A percentile compares a stretch with the other conserved stretches of the same genome.
phyloP scores from a whole-genome alignment of 2,888 invertebrate genomes.

The Calameuta pallipes region DNA sequence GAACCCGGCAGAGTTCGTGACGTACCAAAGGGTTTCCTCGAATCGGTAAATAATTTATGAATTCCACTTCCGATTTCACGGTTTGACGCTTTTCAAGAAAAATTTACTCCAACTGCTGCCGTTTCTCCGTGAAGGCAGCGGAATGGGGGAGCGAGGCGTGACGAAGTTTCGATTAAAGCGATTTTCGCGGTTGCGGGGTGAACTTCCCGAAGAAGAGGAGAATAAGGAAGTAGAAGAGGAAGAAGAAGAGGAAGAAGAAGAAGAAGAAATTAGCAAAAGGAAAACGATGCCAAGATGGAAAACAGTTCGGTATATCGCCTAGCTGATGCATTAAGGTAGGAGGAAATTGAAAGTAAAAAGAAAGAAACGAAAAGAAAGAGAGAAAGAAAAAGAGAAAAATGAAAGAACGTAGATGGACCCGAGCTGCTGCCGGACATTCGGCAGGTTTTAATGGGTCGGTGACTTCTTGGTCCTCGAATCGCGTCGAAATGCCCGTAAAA shows the following conservation, averaged over 20 bases:
- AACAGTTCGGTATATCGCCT: background rate
- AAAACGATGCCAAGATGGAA: background rate
- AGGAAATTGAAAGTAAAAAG: background rate
- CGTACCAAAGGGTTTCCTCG: slow-evolving; percentile 12
- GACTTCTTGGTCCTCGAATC: slow-evolving; percentile 26
- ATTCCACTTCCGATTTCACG: slow-evolving; percentile 45
- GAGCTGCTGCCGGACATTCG: slow-evolving; percentile 25
- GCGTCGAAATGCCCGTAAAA: slow-evolving; percentile 26
- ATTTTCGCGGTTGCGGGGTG: background rate
- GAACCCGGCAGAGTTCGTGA: slow-evolving; percentile 1
- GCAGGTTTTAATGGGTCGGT: slow-evolving; percentile 32
- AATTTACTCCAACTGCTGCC: background rate
- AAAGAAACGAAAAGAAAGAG: background rate
- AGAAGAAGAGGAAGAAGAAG: background rate
- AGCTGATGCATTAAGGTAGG: background rate
- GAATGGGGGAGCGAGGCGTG: no score
- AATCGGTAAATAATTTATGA: slow-evolving; percentile 57
- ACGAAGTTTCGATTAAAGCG: no score
- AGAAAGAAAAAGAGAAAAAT: background rate
- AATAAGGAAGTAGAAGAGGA: background rate
- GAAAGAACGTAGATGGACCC: slow-evolving; percentile 6
- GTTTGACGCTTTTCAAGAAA: slow-evolving; percentile 27
- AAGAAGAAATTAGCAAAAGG: background rate
- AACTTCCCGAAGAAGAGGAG: background rate
- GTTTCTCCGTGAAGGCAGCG: background rate